Percentiles rank a stretch among this genome's conserved stretches.
Conservation (phyloP, 1,140 invertebrate species). For the Heliconius himera region DNA sequence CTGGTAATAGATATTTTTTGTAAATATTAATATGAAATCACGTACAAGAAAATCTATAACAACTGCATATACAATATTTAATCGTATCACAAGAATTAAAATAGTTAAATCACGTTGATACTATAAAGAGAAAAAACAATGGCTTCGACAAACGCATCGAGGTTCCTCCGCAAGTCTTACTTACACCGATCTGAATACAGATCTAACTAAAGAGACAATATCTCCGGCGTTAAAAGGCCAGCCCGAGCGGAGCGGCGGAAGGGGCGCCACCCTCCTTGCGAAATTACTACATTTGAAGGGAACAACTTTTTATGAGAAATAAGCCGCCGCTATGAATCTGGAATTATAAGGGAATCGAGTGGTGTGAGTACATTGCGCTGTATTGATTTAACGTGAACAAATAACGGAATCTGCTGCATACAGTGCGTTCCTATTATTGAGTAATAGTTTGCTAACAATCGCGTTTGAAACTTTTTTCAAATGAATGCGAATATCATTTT, state of each 20-base stretch:
- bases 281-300: constrained; percentile 81
- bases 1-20: too few relatives aligned
- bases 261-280: constrained; percentile 63
- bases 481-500: constrained; percentile 11
- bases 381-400: constrained; percentile 52
- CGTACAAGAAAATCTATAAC: too few relatives aligned
- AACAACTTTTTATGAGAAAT: constrained; percentile 81
- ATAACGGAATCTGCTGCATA: constrained; percentile 33
- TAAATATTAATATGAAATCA: too few relatives aligned
- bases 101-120: neutral
- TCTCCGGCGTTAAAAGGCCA: constrained; percentile 79
- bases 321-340: constrained; percentile 79
- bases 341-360: constrained; percentile 75
- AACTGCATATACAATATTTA: too few relatives aligned
- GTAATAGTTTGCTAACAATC: constrained; percentile 22
- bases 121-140: neutral
- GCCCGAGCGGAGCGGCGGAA: constrained; percentile 55
- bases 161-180: constrained; percentile 55
- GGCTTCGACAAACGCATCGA: neutral
- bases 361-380: constrained; percentile 57
- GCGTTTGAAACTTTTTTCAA: constrained; percentile 13
- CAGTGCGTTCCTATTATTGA: constrained; percentile 28
- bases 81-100: neutral
- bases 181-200: constrained; percentile 75
- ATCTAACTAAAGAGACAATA: constrained; percentile 80